Conservation (phyloP, 2,797 vertebrate genomes). For the Bovichtus variegatus region DNA sequence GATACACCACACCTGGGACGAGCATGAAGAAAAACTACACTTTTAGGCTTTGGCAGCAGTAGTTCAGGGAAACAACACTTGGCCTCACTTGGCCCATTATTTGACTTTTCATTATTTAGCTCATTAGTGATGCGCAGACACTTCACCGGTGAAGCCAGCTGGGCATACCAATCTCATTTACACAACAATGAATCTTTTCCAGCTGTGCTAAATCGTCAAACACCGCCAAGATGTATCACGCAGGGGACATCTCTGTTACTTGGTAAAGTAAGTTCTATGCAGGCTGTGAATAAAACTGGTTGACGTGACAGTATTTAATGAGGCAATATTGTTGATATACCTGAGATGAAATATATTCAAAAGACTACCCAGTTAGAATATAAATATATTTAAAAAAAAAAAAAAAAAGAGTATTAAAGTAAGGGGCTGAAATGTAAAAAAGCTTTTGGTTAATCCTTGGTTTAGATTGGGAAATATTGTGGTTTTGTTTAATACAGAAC, state of each 20-base stretch:
- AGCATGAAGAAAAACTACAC: neutral
- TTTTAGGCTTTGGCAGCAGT: neutral
- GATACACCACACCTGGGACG: neutral
- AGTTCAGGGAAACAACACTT: neutral
- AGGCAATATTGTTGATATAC: neutral
- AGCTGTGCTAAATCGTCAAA: conserved; percentile 19
- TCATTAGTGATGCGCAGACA: neutral
- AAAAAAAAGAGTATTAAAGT: too few relatives aligned
- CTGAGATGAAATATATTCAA: neutral
- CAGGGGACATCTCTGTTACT: neutral
- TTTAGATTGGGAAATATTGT: too few relatives aligned
- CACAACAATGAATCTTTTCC: conserved; percentile 6
- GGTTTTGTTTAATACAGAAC: too few relatives aligned
- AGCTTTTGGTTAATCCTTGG: too few relatives aligned
- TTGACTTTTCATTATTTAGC: conserved; percentile 11
- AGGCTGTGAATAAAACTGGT: neutral
- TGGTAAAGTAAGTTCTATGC: neutral
- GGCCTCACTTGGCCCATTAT: neutral
- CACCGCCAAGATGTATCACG: neutral
- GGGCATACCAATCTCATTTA: conserved; percentile 5
- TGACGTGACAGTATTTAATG: neutral
- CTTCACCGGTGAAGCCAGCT: neutral
- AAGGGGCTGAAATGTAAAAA: too few relatives aligned
- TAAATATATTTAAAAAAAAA: too few relatives aligned
- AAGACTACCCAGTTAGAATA: neutral